Evolutionary conservation across 2,888 invertebrate genomes (phyloP), one percentile per base, ranked within the genome.

Genomic region (Alentia gelatinosa): DNA sequence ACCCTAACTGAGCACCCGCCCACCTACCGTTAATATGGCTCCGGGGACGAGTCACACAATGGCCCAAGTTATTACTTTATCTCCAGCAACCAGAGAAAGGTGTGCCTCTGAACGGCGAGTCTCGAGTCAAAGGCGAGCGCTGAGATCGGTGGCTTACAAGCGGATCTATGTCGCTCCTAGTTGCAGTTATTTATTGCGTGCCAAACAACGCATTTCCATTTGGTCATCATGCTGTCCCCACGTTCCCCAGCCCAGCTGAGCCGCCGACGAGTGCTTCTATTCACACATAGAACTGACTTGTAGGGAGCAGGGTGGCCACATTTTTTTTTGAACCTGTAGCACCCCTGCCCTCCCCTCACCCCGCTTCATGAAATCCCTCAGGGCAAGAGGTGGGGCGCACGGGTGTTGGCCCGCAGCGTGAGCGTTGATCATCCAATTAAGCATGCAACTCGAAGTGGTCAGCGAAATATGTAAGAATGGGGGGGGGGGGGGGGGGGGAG

Each of bases 381-480:
- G 7, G 47, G 19, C 47, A 47, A 47, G 19, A n/a, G 15, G 74
- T 74, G 1, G 33, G 79, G 3, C 79, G 39, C 0, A 30, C 3
- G 39, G 79, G 0, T 79, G 39, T 1, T 39, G 39, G 79, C 79
- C 26, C 37, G 3, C 5, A 15, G 26, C 37, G n/a, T 19, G 23
- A 39, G 19, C 33, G 30, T 47, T 86, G 42, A 86, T 86, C 86
- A 50, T 86, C 47, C 47, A 86, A 86, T 86, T 86, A 86, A 86
- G 86, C 42, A 86, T 47, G 86, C 86, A 86, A 30, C 86, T 30
- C 15, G 33, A 33, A 86, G 86, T 86, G 86, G 86, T 86, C 86
- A 86, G 86, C 86, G 19, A 47, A 86, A 86, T 86, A 50, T 12
- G 86, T 86, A 86, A 47, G 86, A 86, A 86, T 42, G 30, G 42